These are phyloP conservation scores for Jordanella pulchra DNA, from an alignment of 2,797 vertebrate species.

Conservation along the genomic window DNA sequence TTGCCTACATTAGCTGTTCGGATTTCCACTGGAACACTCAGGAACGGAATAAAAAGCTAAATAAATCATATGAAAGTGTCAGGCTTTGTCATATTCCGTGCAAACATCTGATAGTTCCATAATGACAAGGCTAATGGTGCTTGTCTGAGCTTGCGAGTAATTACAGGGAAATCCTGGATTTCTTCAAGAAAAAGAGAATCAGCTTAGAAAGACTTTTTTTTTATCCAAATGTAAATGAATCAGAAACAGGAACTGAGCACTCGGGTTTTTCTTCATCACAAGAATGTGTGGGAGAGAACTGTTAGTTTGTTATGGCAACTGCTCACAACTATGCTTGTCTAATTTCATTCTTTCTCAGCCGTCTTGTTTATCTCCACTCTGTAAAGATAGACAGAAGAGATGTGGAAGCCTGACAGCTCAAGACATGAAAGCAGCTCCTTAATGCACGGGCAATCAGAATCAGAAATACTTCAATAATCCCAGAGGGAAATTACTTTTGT, in stretches of 20 bases:
- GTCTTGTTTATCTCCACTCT: slow-evolving; percentile 27
- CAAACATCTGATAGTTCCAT: neutral
- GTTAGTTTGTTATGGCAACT: slow-evolving; percentile 9
- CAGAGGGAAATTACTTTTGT: too few relatives aligned
- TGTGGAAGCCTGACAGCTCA: slow-evolving; percentile 56
- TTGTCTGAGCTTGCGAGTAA: slow-evolving; percentile 7
- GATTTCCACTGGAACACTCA: slow-evolving; percentile 15
- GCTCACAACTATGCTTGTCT: slow-evolving; percentile 18
- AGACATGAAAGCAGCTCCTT: slow-evolving; percentile 56
- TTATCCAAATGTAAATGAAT: slow-evolving; percentile 14
- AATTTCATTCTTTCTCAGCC: neutral
- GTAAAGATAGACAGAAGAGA: slow-evolving; percentile 45
- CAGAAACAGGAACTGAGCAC: slow-evolving; percentile 1
- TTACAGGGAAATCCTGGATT: slow-evolving; percentile 29
- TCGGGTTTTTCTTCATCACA: slow-evolving; percentile 4
- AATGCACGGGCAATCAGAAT: slow-evolving; percentile 50
- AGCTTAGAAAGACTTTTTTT: neutral
- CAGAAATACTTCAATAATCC: too few relatives aligned
- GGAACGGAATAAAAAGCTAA: neutral
- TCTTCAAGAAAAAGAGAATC: neutral
- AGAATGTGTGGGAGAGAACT: slow-evolving; percentile 17
- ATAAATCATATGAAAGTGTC: slow-evolving; percentile 10
- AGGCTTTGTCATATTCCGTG: slow-evolving; percentile 22
- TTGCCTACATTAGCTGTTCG: neutral
- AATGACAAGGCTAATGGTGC: neutral